A percentile compares a stretch with the other conserved stretches of the same genome.
phyloP scores from a whole-genome alignment of 2,797 vertebrate genomes.

The Xiphorhynchus erythropygius region DNA sequence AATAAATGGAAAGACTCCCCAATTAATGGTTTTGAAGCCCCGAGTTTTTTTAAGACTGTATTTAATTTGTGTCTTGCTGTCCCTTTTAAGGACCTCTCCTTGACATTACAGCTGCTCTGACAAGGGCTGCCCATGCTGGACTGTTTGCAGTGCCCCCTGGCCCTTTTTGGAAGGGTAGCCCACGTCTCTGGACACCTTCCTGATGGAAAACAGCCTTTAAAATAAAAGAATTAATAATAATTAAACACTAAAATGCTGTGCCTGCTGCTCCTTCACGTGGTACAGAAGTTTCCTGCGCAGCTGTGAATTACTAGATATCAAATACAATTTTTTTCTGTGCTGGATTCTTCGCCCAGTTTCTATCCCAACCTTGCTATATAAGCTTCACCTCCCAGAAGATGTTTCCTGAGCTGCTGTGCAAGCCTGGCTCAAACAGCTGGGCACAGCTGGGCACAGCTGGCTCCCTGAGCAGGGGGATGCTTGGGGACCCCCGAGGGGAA shows the following conservation, averaged over 20 bases:
- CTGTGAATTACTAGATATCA: too few relatives aligned
- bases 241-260: rapidly evolving
- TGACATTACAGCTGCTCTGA: rapidly evolving
- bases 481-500: rapidly evolving
- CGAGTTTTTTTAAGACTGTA: rapidly evolving
- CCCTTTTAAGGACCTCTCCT: rapidly evolving
- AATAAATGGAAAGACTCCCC: rapidly evolving
- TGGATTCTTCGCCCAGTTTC: rapidly evolving
- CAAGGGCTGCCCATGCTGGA: background rate
- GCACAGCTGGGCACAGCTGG: rapidly evolving
- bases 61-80: rapidly evolving
- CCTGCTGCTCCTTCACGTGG: background rate
- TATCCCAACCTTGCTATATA: rapidly evolving
- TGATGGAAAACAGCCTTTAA: background rate
- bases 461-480: background rate
- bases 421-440: rapidly evolving
- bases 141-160: rapidly evolving
- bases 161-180: background rate
- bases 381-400: rapidly evolving
- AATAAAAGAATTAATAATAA: background rate
- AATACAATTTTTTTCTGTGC: rapidly evolving
- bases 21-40: rapidly evolving
- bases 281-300: background rate
- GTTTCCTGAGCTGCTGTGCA: background rate
- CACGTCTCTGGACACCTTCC: background rate